Evolutionary conservation across 1,140 invertebrate genomes (phyloP).

Genomic region (Rhynchophorus ferrugineus): DNA sequence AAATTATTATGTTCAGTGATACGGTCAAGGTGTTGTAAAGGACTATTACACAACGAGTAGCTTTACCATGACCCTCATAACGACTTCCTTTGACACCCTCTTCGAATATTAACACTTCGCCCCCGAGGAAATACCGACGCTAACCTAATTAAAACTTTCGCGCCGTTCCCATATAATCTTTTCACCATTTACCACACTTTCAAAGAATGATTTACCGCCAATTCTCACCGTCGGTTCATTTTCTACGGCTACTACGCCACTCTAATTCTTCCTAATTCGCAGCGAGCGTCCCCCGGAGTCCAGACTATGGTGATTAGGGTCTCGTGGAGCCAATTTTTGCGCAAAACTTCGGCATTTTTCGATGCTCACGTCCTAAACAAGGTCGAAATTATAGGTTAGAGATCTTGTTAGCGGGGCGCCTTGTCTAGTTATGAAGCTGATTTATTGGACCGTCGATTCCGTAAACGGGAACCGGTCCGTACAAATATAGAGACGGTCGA

Average conservation of each 20-base stretch:
- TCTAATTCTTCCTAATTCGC: slow-evolving; percentile 16
- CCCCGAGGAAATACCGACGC: neutral
- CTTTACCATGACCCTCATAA: neutral
- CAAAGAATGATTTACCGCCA: neutral
- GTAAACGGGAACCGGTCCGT: too few relatives aligned
- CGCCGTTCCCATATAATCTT: neutral
- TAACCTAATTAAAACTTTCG: neutral
- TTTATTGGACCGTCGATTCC: too few relatives aligned
- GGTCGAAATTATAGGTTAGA: slow-evolving; percentile 32
- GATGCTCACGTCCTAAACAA: slow-evolving; percentile 16
- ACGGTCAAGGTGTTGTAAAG: too few relatives aligned
- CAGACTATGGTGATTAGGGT: slow-evolving; percentile 16
- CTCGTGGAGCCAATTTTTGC: slow-evolving; percentile 15
- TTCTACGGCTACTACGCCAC: neutral
- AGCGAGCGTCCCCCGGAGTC: slow-evolving; percentile 6
- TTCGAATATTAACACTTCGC: neutral
- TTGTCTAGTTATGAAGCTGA: slow-evolving; percentile 34
- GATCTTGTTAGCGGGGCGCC: slow-evolving; percentile 34
- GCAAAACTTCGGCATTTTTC: slow-evolving; percentile 12
- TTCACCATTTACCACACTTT: neutral
- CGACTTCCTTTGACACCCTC: neutral
- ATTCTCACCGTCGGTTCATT: neutral
- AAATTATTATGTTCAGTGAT: too few relatives aligned
- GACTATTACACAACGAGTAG: too few relatives aligned
- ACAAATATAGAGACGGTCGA: too few relatives aligned